These are phyloP conservation scores for Ophion costatus DNA, from an alignment of 2,888 invertebrate species.

Conservation along the genomic window DNA sequence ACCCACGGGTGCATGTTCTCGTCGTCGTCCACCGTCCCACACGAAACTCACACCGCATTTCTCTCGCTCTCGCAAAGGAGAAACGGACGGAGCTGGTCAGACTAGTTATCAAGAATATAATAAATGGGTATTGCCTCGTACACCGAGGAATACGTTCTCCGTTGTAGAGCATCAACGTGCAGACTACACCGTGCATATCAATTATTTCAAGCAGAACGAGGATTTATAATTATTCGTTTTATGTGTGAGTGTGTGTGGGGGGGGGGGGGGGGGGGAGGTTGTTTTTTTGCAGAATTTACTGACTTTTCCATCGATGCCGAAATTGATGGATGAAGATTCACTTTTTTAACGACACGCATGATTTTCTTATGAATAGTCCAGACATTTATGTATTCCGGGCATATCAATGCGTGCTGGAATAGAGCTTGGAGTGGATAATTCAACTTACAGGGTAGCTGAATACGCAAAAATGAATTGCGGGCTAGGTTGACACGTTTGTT, in stretches of 20 bases:
- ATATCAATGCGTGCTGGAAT: too few species aligned
- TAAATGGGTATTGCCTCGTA: conserved; percentile 56
- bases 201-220: conserved; percentile 29
- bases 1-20: conserved; percentile 49
- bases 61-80: conserved; percentile 52
- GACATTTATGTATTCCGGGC: too few species aligned
- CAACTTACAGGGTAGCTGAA: too few species aligned
- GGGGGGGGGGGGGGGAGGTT: too few species aligned
- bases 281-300: neutral
- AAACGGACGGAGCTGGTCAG: conserved; percentile 56
- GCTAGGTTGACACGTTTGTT: too few species aligned
- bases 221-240: conserved; percentile 51
- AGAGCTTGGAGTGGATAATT: too few species aligned
- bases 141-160: conserved; percentile 38
- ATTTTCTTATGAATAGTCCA: too few species aligned
- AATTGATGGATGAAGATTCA: conserved; percentile 5
- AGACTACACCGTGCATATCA: conserved; percentile 27
- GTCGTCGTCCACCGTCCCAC: conserved; percentile 54
- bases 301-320: neutral
- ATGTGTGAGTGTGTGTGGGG: neutral
- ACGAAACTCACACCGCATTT: conserved; percentile 35
- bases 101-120: conserved; percentile 61
- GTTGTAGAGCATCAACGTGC: conserved; percentile 32
- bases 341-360: neutral
- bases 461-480: too few species aligned